phyloP scores from a whole-genome alignment of 2,888 invertebrate species.

The Torymus texanus region DNA sequence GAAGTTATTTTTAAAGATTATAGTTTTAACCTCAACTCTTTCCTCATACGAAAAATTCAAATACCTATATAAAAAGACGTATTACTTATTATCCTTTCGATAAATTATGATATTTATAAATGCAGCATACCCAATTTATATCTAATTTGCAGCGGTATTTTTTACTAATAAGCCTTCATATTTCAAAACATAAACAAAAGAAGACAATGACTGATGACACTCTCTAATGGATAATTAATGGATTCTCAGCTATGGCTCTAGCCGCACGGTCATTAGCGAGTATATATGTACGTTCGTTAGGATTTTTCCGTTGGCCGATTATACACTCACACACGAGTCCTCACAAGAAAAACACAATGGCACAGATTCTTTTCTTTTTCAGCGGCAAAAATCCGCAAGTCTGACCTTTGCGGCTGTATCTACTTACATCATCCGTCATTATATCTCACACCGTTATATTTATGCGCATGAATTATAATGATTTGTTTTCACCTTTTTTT shows the following conservation, averaged over 20 bases:
- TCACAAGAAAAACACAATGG: conserved; percentile 14
- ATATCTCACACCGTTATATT: conserved; percentile 4
- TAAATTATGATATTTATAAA: no score
- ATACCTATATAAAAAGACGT: no score
- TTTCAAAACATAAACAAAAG: conserved; percentile 13
- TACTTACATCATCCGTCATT: conserved; percentile 11
- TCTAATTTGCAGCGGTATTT: not conserved
- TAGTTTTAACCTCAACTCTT: no score
- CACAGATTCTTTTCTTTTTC: not conserved
- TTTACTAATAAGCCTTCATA: not conserved
- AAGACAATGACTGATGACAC: conserved; percentile 28
- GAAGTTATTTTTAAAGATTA: no score
- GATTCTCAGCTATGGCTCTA: not conserved
- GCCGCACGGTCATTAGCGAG: not conserved
- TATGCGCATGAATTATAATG: no score
- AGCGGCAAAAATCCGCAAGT: not conserved
- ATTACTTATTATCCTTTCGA: no score
- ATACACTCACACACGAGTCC: not conserved
- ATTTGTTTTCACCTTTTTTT: no score
- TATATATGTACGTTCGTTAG: not conserved
- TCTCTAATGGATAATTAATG: conserved; percentile 36
- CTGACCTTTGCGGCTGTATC: not conserved
- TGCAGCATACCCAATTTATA: no score
- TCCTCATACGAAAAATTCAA: no score
- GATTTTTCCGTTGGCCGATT: conserved; percentile 21